A percentile compares a stretch with the other conserved stretches of the same genome.
phyloP scores from a whole-genome alignment of 2,797 vertebrate genomes.

The Sphenodon punctatus region DNA sequence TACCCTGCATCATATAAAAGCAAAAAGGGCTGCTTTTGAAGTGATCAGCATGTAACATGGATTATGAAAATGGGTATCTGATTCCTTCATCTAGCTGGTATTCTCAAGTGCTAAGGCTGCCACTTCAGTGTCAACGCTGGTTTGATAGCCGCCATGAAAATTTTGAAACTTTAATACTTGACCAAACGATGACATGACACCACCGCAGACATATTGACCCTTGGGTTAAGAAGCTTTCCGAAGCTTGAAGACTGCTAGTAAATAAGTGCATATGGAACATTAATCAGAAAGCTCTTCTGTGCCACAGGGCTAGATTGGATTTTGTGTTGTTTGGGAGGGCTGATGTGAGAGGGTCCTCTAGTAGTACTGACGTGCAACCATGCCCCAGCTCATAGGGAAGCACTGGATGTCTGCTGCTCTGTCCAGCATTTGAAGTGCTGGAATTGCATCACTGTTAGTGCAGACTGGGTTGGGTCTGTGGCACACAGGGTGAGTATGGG shows the following conservation, averaged over 20 bases:
- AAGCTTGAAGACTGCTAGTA: neutral
- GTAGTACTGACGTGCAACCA: no score
- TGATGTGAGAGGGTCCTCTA: no score
- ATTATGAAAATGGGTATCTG: neutral
- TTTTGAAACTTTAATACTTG: conserved; percentile 4
- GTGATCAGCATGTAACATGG: neutral
- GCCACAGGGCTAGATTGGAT: neutral
- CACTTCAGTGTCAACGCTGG: neutral
- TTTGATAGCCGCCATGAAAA: conserved; percentile 1
- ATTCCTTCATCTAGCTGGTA: neutral
- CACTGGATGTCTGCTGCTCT: no score
- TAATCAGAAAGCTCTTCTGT: neutral
- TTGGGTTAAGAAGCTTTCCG: neutral
- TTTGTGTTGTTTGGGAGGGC: no score
- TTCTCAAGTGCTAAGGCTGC: neutral
- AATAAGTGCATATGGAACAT: neutral
- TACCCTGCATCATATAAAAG: neutral
- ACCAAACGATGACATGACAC: neutral
- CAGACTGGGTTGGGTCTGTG: no score
- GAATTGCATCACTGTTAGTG: no score
- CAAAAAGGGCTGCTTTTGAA: neutral
- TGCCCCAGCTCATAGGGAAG: no score
- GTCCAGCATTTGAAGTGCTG: no score
- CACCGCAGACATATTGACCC: neutral
- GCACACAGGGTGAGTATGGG: no score